Conservation (phyloP, 2,888 invertebrate species). For the Timema podura region DNA sequence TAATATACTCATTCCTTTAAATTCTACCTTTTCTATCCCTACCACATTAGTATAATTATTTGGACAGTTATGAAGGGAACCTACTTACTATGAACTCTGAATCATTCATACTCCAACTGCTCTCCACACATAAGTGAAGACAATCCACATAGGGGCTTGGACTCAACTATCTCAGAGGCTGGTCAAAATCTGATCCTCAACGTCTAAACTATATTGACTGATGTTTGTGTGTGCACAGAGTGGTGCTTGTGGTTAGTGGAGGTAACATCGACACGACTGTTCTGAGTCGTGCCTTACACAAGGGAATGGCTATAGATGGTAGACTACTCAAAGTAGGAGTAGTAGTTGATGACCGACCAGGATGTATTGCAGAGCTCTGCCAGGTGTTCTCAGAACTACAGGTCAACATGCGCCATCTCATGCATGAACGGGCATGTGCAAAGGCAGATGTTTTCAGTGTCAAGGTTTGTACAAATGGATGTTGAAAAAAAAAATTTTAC, state of each 20-base stretch:
- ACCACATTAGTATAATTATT: no score
- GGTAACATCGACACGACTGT: slow-evolving; percentile 6
- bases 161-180: no score
- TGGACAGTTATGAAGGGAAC: no score
- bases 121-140: no score
- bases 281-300: neutral
- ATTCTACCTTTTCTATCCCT: no score
- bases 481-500: no score
- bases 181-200: no score
- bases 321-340: neutral
- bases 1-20: no score
- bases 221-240: neutral
- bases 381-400: neutral
- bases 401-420: neutral
- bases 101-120: no score
- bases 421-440: neutral
- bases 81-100: no score
- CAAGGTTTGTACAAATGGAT: neutral
- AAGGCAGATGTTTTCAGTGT: neutral
- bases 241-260: slow-evolving; percentile 1
- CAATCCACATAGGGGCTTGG: no score
- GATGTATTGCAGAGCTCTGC: neutral
- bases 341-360: neutral
- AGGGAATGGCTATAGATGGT: neutral
- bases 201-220: neutral